Evolutionary conservation across 1,140 invertebrate genomes (phyloP).

Genomic region (Leptinotarsa defecta): DNA sequence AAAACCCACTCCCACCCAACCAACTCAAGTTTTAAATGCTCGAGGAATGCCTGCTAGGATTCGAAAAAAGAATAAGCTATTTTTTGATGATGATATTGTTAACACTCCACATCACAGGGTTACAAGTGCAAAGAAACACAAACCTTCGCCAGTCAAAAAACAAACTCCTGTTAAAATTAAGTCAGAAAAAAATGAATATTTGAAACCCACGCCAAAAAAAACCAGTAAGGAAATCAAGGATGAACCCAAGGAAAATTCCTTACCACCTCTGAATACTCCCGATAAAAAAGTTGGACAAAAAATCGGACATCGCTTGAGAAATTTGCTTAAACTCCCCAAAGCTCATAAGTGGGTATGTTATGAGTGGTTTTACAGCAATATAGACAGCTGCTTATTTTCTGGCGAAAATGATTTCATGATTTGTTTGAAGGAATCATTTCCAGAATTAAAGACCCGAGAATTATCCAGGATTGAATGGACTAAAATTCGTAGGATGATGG

Average conservation of each 20-base stretch:
- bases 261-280: conserved; percentile 61
- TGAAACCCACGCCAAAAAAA: conserved; percentile 41
- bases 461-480: conserved; percentile 93
- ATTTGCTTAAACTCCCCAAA: conserved; percentile 97
- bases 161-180: conserved; percentile 58
- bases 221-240: conserved; percentile 56
- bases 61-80: conserved; percentile 86
- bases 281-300: conserved; percentile 83
- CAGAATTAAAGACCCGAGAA: conserved; percentile 84
- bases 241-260: conserved; percentile 30
- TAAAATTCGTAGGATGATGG: conserved; percentile 94
- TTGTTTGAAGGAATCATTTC: conserved; percentile 93
- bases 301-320: conserved; percentile 88
- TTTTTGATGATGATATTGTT: conserved; percentile 90
- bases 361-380: conserved; percentile 99
- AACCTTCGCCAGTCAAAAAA: conserved; percentile 59
- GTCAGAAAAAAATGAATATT: conserved; percentile 28
- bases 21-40: conserved; percentile 77
- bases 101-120: conserved; percentile 75
- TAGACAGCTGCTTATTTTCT: conserved; percentile 92
- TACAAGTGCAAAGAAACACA: conserved; percentile 66
- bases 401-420: conserved; percentile 97
- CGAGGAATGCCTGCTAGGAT: conserved; percentile 88
- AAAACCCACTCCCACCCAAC: conserved; percentile 70
- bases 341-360: conserved; percentile 99